Evolutionary conservation across 2,113 vertebrate genomes (phyloP).

Genomic region (Petromus typicus): DNA sequence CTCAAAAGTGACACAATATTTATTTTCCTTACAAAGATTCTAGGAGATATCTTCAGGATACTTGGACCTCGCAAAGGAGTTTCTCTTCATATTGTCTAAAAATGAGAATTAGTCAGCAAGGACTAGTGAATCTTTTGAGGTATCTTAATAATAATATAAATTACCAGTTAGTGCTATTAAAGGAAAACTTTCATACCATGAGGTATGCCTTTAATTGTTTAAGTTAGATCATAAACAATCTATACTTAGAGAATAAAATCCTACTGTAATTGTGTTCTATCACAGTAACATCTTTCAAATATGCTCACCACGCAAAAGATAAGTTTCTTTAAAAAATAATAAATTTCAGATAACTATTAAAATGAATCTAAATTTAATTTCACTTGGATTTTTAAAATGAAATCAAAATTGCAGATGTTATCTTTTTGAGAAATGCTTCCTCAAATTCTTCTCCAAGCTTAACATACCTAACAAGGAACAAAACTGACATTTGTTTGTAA

Average conservation of each 20-base stretch:
- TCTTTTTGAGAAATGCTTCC: conserved; percentile 64
- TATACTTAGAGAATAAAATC: conserved; percentile 62
- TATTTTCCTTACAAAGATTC: not conserved
- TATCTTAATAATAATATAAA: not conserved
- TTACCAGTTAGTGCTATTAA: not conserved
- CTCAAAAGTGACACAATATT: not conserved
- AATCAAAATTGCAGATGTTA: conserved; percentile 34
- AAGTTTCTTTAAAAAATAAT: not conserved
- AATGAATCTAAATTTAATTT: conserved; percentile 39
- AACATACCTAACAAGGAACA: conserved; percentile 40
- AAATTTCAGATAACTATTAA: conserved; percentile 57
- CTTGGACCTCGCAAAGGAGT: not conserved
- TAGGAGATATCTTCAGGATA: not conserved
- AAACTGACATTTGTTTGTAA: conserved; percentile 48
- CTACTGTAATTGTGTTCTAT: conserved; percentile 49
- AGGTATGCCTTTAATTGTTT: conserved; percentile 78
- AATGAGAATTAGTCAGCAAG: not conserved
- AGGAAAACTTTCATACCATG: conserved; percentile 67
- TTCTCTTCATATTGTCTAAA: not conserved
- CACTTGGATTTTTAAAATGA: conserved; percentile 53
- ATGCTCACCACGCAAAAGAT: not conserved
- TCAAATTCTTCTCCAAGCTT: conserved; percentile 40
- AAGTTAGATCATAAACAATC: conserved; percentile 78
- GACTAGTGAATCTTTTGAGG: not conserved
- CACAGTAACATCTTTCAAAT: conserved; percentile 50